Percentiles rank a stretch among this genome's conserved stretches.
Conservation (phyloP, 2,797 vertebrate genomes). For the Lepilemur septentrionalis region DNA sequence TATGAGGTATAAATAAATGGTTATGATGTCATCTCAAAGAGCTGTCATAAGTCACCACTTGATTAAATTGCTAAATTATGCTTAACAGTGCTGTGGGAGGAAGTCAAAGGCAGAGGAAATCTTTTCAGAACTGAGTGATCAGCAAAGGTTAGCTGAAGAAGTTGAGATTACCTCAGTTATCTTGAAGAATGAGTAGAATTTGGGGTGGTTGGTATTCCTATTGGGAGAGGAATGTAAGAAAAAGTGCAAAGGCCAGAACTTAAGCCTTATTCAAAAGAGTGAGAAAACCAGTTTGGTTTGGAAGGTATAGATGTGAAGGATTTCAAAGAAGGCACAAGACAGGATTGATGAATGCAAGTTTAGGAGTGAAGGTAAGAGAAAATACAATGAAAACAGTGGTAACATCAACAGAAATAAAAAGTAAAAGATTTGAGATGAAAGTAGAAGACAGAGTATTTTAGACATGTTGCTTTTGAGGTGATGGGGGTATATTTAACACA, state of each 20-base stretch:
- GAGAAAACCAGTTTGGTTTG: conserved; percentile 41
- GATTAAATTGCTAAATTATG: conserved; percentile 10
- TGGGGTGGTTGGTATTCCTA: not conserved
- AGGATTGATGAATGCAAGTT: not conserved
- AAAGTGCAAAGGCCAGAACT: conserved; percentile 29
- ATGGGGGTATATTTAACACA: not conserved
- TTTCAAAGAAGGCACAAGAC: not conserved
- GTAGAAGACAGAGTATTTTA: not conserved
- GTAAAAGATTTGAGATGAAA: not conserved
- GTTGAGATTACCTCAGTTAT: not conserved
- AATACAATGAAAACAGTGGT: not conserved
- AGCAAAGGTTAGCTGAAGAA: not conserved
- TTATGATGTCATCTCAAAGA: conserved; percentile 40
- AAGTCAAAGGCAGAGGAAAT: conserved; percentile 21
- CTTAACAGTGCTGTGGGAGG: not conserved
- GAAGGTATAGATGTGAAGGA: not conserved
- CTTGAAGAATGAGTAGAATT: conserved; percentile 20
- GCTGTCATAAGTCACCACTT: not conserved
- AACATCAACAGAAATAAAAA: not conserved
- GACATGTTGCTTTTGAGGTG: not conserved
- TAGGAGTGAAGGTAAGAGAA: not conserved
- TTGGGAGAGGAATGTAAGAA: conserved; percentile 24
- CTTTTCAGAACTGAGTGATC: not conserved
- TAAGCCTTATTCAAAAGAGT: not conserved
- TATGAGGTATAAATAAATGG: conserved; percentile 15